Percentiles rank a stretch among this genome's conserved stretches.
Conservation (phyloP, 2,797 vertebrate species). For the Pampus argenteus region DNA sequence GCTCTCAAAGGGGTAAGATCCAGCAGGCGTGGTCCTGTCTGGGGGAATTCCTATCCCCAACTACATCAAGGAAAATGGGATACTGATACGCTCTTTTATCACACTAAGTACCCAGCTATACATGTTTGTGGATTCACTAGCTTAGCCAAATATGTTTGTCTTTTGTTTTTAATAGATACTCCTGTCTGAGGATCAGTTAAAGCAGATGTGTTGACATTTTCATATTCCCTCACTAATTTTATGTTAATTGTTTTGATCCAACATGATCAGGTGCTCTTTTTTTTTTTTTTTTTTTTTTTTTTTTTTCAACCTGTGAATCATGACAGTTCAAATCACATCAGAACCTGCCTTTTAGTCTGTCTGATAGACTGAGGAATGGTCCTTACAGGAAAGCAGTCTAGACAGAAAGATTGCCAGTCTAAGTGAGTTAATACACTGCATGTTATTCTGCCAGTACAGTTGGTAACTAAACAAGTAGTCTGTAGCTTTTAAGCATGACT, state of each 20-base stretch:
- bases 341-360: slow-evolving; percentile 23
- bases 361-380: slow-evolving; percentile 50
- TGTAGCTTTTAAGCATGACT: slow-evolving; percentile 36
- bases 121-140: background rate
- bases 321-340: slow-evolving; percentile 30
- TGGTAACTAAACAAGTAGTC: slow-evolving; percentile 35
- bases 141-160: background rate
- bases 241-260: slow-evolving; percentile 22
- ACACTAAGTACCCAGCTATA: slow-evolving; percentile 20
- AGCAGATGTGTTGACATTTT: slow-evolving; percentile 6
- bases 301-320: slow-evolving; percentile 44
- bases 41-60: slow-evolving; percentile 77
- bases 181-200: slow-evolving; percentile 10
- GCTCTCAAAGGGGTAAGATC: slow-evolving; percentile 60
- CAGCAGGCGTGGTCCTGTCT: slow-evolving; percentile 74
- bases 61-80: slow-evolving; percentile 50
- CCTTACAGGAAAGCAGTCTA: slow-evolving; percentile 75
- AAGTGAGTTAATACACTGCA: slow-evolving; percentile 47
- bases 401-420: slow-evolving; percentile 70
- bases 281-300: slow-evolving; percentile 1
- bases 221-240: slow-evolving; percentile 6
- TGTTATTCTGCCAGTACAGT: slow-evolving; percentile 39
- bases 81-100: slow-evolving; percentile 37
- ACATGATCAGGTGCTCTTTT: no score
- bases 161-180: background rate